phyloP scores from a whole-genome alignment of 2,113 vertebrate genomes.

The Leptobrachium ailaonicum region DNA sequence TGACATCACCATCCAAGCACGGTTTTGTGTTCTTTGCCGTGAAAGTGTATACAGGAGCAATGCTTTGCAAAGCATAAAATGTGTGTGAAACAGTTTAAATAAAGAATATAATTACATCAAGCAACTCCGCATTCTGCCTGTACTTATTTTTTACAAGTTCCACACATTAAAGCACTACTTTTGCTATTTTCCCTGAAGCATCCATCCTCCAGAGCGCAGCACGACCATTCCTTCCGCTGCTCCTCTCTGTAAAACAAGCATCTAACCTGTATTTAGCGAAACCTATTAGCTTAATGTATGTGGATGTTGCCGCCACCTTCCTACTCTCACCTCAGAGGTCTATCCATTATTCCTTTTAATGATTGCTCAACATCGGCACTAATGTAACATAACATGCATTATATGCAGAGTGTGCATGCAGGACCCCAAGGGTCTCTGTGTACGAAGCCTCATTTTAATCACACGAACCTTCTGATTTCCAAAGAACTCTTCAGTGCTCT shows the following conservation, averaged over 20 bases:
- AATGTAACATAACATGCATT: not conserved
- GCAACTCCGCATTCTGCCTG: too few relatives aligned
- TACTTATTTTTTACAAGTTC: too few relatives aligned
- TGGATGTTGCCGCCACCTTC: not conserved
- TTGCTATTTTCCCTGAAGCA: too few relatives aligned
- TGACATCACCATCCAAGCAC: too few relatives aligned
- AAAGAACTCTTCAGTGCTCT: not conserved
- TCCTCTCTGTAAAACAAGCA: not conserved
- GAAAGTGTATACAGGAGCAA: too few relatives aligned
- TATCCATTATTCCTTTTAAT: slow-evolving; percentile 6
- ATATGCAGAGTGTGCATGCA: not conserved
- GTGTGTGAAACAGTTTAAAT: too few relatives aligned
- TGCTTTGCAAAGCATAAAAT: too few relatives aligned
- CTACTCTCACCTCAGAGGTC: not conserved
- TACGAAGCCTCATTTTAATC: not conserved
- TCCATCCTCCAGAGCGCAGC: too few relatives aligned
- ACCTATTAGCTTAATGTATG: not conserved
- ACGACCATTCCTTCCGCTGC: too few relatives aligned
- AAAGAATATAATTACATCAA: too few relatives aligned
- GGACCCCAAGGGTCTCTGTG: not conserved
- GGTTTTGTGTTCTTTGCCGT: too few relatives aligned
- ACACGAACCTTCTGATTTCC: not conserved
- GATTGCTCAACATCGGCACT: not conserved
- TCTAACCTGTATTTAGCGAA: not conserved
- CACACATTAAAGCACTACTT: too few relatives aligned